Percentiles rank a stretch among this genome's conserved stretches.
phyloP scores from a whole-genome alignment of 2,113 vertebrate genomes.

The Mobula birostris region DNA sequence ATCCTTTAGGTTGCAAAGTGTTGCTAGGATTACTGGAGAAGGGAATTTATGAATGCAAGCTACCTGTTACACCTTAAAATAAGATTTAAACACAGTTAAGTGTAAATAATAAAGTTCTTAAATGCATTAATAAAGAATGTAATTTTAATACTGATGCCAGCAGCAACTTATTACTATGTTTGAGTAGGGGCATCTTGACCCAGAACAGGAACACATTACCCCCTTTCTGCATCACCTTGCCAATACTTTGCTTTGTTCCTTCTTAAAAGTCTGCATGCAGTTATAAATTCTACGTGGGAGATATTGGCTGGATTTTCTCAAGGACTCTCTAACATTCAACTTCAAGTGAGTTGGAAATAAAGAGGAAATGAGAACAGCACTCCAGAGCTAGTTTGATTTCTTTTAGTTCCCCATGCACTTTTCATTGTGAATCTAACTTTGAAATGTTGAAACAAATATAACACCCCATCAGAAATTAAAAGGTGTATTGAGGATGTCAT shows the following conservation, averaged over 20 bases:
- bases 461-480: neutral
- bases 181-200: slow-evolving; percentile 60
- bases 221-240: slow-evolving; percentile 51
- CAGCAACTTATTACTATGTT: neutral
- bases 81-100: neutral
- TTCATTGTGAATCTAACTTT: neutral
- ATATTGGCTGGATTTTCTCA: slow-evolving; percentile 61
- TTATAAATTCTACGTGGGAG: slow-evolving; percentile 51
- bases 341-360: slow-evolving; percentile 14
- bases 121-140: neutral
- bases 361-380: slow-evolving; percentile 29
- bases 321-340: slow-evolving; percentile 56
- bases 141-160: slow-evolving; percentile 2
- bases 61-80: neutral
- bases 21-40: neutral
- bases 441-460: neutral
- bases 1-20: neutral
- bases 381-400: too few relatives aligned
- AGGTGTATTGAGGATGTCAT: neutral
- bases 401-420: neutral
- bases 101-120: neutral
- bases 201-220: slow-evolving; percentile 59
- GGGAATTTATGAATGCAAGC: neutral
- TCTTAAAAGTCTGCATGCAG: slow-evolving; percentile 47
- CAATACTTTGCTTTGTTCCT: slow-evolving; percentile 50